Base-by-base conservation (phyloP, 2,797 vertebrate species). In the Platyrinchus mystaceus region DNA sequence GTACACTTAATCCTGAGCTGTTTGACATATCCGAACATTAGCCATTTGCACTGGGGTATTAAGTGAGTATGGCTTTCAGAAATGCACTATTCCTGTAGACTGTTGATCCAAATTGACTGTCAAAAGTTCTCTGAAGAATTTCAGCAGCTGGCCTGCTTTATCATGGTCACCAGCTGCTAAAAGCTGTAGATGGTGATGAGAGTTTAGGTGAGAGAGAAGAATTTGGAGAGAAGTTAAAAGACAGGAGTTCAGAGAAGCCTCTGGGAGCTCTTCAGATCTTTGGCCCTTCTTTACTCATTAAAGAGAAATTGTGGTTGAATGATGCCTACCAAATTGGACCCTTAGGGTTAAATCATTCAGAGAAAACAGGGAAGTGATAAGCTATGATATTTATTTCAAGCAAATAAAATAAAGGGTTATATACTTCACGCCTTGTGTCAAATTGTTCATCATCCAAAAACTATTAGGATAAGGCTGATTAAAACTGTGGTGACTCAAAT, bases 101-200 rank as follows among this genome's bases (percentile, higher is more conserved):
- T 30, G 34, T 50, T 68, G 90, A 88, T 95, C 79, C 89, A 94
- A 88, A 92, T 44, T 83, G 87, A 68, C 87, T 91, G 93, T 89
- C 94, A 83, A 32, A 94, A 95, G 82, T 82, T 91, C 95, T 96
- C 87, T 89, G 89, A 95, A 94, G 87, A 90, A 93, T 95, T 96
- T 96, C 88, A 96, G 84, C 96, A 93, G 92, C 93, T 93, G 93
- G 95, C 69, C 78, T 94, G 67, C 90, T 93, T 95, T 94, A 93
- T 96, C 94, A 69, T 69, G 73, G 71, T 71, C 84, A 79, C 89
- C 92, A 95, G 88, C 87, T 94, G 93, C 84, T 84, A 84, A 87
- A 92, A 90, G 63, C 55, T 94, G 64, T 92, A 74, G 89, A 77
- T 74, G 75, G 82, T 93, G 88, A 77, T 83, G 95, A 91, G 94